Evolutionary conservation across 2,888 invertebrate genomes (phyloP), one percentile per base, ranked within the genome.

Genomic region (Rosalia funebris): DNA sequence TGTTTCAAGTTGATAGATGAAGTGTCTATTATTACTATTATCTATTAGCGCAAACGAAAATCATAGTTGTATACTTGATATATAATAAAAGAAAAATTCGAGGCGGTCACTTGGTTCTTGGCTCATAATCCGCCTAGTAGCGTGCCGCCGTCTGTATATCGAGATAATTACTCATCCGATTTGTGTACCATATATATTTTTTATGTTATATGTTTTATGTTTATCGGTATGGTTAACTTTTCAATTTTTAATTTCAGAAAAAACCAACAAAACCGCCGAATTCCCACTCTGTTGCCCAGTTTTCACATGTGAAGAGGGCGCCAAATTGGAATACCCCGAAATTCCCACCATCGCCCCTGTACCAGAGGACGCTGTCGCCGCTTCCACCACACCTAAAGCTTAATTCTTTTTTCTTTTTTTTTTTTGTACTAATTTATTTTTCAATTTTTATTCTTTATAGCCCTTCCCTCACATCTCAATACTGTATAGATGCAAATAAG

Each of bases 261-360:
- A 92, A 80, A 94, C 94, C 76, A 93, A 94, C 86, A 94, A 93
- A 82, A 93, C 93, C 5, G 93, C 94, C 1, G 83, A 90, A 0
- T 95, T 94, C 89, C 95, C 95, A 4, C 87, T 84, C 20, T 95
- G 95, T 81, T 95, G 95, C 79, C 95, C 95, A 0, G 83, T 83
- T 65, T 95, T 94, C 85, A 90, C 89, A 5, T 95, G 95, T 82
- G 93, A 94, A 78, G 89, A 89, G 14, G 95, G 94, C 37, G 92
- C 88, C 52, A 91, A 90, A 74, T 82, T 95, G 74, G 93, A 95
- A 81, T 95, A 92, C 83, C 94, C 94, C 1, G 93, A 93, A 75
- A 87, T 93, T 67, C 87, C 89, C 52, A 82, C 82, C 2, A 81
- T 80, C 2, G 82, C 82, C 10, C 82, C 82, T 25, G 76, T 80